These are phyloP conservation scores for Balaeniceps rex DNA, from an alignment of 2,113 vertebrate species.

Conservation along the genomic window DNA sequence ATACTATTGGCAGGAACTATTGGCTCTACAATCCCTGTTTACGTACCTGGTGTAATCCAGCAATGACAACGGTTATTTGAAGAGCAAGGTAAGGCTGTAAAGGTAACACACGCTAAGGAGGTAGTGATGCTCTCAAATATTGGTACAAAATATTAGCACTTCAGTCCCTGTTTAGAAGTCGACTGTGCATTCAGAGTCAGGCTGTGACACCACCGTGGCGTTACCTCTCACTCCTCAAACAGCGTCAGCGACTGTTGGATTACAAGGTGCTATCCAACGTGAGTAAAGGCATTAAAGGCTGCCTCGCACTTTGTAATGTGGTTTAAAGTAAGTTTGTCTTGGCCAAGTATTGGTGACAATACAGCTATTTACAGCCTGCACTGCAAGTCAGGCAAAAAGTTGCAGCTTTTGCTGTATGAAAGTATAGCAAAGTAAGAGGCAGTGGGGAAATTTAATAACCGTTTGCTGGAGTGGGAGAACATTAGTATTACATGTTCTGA, in stretches of 20 bases:
- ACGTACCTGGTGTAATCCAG: neutral
- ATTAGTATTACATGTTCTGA: neutral
- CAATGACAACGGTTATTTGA: neutral
- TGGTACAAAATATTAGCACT: neutral
- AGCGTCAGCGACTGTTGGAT: neutral
- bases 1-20: neutral
- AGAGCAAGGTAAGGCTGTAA: neutral
- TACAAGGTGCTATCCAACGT: neutral
- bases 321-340: neutral
- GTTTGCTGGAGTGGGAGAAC: neutral
- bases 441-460: neutral
- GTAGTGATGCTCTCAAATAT: neutral
- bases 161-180: neutral
- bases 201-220: rapidly evolving
- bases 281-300: neutral
- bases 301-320: neutral
- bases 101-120: neutral
- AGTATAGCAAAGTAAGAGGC: neutral
- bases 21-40: neutral
- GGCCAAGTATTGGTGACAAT: neutral
- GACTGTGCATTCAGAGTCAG: neutral
- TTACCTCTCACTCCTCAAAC: neutral
- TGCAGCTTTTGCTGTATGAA: neutral
- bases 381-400: neutral
- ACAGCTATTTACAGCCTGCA: neutral